These are phyloP conservation scores for Aleiodes alternator DNA, from an alignment of 2,888 invertebrate genomes.

Conservation along the genomic window DNA sequence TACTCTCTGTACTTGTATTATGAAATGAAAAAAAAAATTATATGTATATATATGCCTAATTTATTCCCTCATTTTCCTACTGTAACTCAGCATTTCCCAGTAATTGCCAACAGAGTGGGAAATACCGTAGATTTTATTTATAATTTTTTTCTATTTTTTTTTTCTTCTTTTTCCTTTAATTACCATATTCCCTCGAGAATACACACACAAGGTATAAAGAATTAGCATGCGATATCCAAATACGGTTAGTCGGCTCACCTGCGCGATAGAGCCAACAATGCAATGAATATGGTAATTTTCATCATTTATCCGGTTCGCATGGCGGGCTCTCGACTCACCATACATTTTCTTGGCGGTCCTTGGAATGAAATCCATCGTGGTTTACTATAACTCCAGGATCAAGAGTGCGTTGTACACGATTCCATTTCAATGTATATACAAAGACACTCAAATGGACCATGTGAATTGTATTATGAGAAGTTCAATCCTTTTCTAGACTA, in stretches of 20 bases:
- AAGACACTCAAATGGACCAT: slow-evolving; percentile 43
- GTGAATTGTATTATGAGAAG: slow-evolving; percentile 63
- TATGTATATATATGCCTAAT: slow-evolving; percentile 18
- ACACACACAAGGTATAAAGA: slow-evolving; percentile 32
- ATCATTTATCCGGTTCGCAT: slow-evolving; percentile 67
- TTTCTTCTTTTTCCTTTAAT: slow-evolving; percentile 28
- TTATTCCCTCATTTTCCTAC: slow-evolving; percentile 30
- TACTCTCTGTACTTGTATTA: too few relatives aligned
- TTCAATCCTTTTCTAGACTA: slow-evolving; percentile 59
- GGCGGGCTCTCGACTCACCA: slow-evolving; percentile 50
- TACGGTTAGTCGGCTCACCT: slow-evolving; percentile 65
- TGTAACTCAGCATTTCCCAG: slow-evolving; percentile 35
- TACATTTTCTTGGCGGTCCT: slow-evolving; percentile 60
- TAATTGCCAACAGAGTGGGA: slow-evolving; percentile 22
- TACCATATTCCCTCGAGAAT: slow-evolving; percentile 37
- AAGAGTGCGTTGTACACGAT: slow-evolving; percentile 21
- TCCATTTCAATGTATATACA: not conserved
- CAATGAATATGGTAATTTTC: slow-evolving; percentile 73
- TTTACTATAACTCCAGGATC: slow-evolving; percentile 28
- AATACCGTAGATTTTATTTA: slow-evolving; percentile 35
- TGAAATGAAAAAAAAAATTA: slow-evolving; percentile 13
- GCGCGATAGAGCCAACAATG: slow-evolving; percentile 60
- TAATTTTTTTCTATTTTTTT: slow-evolving; percentile 35
- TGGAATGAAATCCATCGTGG: slow-evolving; percentile 60
- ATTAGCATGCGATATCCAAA: slow-evolving; percentile 64